A percentile compares a stretch with the other conserved stretches of the same genome.
phyloP scores from a whole-genome alignment of 1,140 invertebrate genomes.

The Drosophila repletoides region DNA sequence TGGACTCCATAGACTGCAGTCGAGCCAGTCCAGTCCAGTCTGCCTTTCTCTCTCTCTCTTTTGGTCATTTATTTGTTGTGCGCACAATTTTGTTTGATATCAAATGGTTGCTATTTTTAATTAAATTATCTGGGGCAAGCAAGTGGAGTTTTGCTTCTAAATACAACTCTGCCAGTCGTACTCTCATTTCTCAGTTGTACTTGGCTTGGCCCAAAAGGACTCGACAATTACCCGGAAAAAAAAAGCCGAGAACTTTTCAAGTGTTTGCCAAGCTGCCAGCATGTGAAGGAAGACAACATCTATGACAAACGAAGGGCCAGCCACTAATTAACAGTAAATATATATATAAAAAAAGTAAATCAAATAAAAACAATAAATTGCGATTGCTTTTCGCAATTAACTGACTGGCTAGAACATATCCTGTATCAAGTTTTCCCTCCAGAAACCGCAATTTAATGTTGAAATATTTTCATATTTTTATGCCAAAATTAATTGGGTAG shows the following conservation, averaged over 20 bases:
- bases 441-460: no score
- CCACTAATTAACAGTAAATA: conserved; percentile 34
- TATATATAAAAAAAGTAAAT: conserved; percentile 1
- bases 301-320: not conserved
- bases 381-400: no score
- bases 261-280: not conserved
- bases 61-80: conserved; percentile 47
- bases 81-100: conserved; percentile 55
- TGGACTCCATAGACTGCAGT: conserved; percentile 3
- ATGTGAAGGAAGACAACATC: conserved; percentile 1
- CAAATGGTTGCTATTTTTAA: conserved; percentile 59
- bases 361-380: not conserved
- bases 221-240: not conserved
- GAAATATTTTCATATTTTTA: no score
- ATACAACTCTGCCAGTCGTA: not conserved
- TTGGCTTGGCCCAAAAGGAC: not conserved
- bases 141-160: conserved; percentile 19
- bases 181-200: not conserved
- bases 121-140: conserved; percentile 50
- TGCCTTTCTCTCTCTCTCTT: no score
- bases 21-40: no score
- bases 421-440: no score
- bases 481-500: no score
- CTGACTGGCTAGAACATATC: not conserved
- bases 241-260: not conserved